A percentile compares a stretch with the other conserved stretches of the same genome.
Evolutionary conservation across 2,113 vertebrate species (phyloP).

Genomic region (Thunnus thynnus): DNA sequence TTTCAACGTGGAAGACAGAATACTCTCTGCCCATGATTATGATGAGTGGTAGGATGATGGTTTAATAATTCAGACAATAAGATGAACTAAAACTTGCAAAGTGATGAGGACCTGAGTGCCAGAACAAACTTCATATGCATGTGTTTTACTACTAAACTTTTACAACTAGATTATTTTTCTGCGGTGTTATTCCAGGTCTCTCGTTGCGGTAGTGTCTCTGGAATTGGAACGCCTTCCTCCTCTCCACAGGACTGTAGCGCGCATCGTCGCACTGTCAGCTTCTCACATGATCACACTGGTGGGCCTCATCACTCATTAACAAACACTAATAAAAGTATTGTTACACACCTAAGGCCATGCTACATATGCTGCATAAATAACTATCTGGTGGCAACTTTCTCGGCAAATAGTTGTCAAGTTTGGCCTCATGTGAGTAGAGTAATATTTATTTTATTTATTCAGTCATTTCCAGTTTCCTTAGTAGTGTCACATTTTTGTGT

Average conservation of each 20-base stretch:
- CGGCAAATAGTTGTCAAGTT: not conserved
- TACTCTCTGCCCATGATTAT: too few relatives aligned
- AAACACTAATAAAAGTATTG: not conserved
- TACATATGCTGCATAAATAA: not conserved
- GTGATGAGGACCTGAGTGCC: too few relatives aligned
- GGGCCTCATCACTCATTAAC: not conserved
- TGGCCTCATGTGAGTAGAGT: not conserved
- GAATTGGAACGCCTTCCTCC: constrained; percentile 53
- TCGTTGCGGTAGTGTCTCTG: constrained; percentile 49
- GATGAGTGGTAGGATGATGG: too few relatives aligned
- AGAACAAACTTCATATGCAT: not conserved
- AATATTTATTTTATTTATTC: not conserved
- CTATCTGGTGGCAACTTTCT: not conserved
- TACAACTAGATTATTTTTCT: not conserved
- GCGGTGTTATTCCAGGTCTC: constrained; percentile 70
- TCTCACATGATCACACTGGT: constrained; percentile 66
- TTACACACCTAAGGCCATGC: not conserved
- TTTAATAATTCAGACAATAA: too few relatives aligned
- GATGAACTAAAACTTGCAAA: too few relatives aligned
- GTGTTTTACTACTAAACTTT: not conserved
- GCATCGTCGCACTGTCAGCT: constrained; percentile 40
- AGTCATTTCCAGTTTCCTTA: not conserved
- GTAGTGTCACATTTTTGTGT: not conserved
- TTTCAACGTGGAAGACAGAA: not conserved
- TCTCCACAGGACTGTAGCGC: constrained; percentile 31